Evolutionary conservation across 1,140 invertebrate species (phyloP).

Genomic region (Propsilocerus akamusi): DNA sequence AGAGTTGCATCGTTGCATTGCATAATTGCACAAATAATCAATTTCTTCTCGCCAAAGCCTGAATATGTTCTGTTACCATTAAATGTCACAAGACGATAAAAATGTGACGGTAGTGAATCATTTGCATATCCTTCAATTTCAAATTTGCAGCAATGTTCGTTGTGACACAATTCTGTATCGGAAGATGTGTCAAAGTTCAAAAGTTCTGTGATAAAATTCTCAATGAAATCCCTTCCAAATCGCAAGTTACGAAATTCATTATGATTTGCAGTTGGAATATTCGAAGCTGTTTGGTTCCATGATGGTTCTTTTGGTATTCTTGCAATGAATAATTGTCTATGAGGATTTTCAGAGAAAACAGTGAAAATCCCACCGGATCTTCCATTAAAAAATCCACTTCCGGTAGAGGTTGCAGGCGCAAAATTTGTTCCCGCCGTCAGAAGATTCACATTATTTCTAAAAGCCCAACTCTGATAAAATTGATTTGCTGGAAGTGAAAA

Average conservation of each 20-base stretch:
- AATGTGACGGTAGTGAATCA: no score
- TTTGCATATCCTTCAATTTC: background rate
- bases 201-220: background rate
- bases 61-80: no score
- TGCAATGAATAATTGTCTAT: background rate
- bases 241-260: background rate
- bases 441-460: conserved; percentile 29
- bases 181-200: background rate
- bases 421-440: conserved; percentile 29
- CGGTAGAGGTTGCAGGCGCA: conserved; percentile 26
- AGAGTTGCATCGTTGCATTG: no score
- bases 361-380: conserved; percentile 8
- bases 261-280: background rate
- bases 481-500: no score
- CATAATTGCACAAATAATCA: conserved; percentile 12
- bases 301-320: background rate
- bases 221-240: background rate
- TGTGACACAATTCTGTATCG: background rate
- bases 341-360: background rate
- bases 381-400: conserved; percentile 19
- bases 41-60: no score
- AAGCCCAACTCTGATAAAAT: conserved; percentile 29
- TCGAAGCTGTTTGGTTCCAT: no score
- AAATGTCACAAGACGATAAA: no score
- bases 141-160: background rate